Evolutionary conservation across 2,888 invertebrate genomes (phyloP).

Genomic region (Hemithea aestivaria): DNA sequence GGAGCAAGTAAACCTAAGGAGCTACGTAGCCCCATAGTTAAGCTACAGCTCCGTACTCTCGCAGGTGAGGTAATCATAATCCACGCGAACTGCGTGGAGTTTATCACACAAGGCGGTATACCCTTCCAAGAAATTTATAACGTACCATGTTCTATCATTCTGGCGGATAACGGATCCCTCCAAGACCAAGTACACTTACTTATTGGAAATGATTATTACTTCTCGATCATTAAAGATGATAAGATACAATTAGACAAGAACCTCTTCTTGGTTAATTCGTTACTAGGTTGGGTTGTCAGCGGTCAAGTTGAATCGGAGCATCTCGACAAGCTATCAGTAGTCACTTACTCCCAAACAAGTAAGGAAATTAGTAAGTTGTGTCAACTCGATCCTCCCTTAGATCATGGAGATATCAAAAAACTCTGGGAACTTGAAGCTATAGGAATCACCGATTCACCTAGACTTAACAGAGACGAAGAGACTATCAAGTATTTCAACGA

Average conservation of each 20-base stretch:
- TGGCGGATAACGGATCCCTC: too few species aligned
- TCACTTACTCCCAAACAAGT: constrained; percentile 20
- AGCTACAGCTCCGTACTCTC: background rate
- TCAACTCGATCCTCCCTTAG: constrained; percentile 22
- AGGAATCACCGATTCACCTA: constrained; percentile 24
- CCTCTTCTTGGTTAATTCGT: constrained; percentile 20
- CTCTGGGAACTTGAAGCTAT: constrained; percentile 29
- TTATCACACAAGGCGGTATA: background rate
- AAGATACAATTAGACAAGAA: constrained; percentile 17
- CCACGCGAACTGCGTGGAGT: background rate
- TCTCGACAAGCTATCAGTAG: constrained; percentile 7
- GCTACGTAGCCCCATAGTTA: background rate
- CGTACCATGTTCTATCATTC: too few species aligned
- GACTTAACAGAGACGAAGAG: constrained; percentile 16
- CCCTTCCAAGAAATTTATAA: constrained; percentile 4
- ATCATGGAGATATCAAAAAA: constrained; percentile 7
- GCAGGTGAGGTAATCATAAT: background rate
- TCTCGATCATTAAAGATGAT: constrained; percentile 14
- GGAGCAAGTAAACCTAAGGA: background rate
- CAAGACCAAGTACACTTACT: too few species aligned
- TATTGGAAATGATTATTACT: constrained; percentile 27
- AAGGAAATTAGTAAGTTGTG: background rate
- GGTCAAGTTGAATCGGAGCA: constrained; percentile 6
- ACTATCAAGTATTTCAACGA: constrained; percentile 20
- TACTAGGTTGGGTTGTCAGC: constrained; percentile 25